phyloP scores from a whole-genome alignment of 1,140 invertebrate genomes.

The Drosophila subobscura region DNA sequence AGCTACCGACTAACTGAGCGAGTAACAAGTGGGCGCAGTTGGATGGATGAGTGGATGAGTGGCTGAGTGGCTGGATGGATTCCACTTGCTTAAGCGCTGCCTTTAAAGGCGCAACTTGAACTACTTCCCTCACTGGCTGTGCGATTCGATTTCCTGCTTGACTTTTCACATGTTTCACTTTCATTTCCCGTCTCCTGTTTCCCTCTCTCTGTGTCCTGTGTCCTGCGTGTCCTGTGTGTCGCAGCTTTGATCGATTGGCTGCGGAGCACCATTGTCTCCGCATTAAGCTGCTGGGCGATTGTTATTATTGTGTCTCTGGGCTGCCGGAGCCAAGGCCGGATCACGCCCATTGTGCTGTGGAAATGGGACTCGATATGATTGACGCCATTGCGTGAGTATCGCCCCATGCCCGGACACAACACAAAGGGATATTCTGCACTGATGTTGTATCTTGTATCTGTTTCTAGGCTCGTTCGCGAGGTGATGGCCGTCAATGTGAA shows the following conservation, averaged over 20 bases:
- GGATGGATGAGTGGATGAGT: neutral
- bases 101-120: too few species aligned
- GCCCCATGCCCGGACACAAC: constrained; percentile 15
- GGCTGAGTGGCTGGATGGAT: too few species aligned
- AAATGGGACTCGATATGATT: constrained; percentile 98
- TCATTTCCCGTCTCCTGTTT: too few species aligned
- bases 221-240: constrained; percentile 9
- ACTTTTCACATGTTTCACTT: too few species aligned
- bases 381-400: constrained; percentile 96
- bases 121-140: too few species aligned
- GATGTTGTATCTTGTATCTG: constrained; percentile 16
- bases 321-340: constrained; percentile 94
- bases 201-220: constrained; percentile 13
- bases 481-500: constrained; percentile 96
- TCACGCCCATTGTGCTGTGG: constrained; percentile 96
- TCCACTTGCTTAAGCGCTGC: too few species aligned
- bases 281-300: constrained; percentile 96
- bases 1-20: constrained; percentile 20
- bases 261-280: constrained; percentile 95
- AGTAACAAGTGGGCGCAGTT: constrained; percentile 28
- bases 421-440: constrained; percentile 44
- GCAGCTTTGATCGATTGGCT: constrained; percentile 95
- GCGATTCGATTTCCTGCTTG: too few species aligned
- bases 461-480: constrained; percentile 90
- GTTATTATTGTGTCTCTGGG: constrained; percentile 97